Evolutionary conservation across 2,113 vertebrate species (phyloP).

Genomic region (Bos indicus): DNA sequence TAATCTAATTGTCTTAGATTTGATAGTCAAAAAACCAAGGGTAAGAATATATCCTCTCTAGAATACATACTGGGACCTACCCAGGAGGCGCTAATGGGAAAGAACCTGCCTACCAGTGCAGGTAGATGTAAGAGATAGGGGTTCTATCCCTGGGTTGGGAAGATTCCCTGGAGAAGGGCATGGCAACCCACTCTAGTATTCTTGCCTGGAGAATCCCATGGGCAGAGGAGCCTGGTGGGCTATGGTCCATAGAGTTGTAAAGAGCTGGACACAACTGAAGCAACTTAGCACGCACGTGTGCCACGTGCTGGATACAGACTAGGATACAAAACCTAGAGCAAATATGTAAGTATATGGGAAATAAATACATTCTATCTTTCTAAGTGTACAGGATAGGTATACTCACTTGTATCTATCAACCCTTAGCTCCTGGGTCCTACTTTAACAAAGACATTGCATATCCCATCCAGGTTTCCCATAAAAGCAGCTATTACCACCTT

Average conservation of each 20-base stretch:
- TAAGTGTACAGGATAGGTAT: neutral
- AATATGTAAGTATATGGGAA: neutral
- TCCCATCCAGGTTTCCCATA: neutral
- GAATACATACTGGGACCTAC: neutral
- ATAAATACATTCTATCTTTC: neutral
- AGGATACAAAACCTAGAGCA: neutral
- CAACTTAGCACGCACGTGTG: accelerated
- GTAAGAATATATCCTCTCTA: neutral
- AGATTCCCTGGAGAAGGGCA: neutral
- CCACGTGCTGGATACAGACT: neutral
- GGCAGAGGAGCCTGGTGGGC: neutral
- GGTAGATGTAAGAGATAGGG: neutral
- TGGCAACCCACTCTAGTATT: neutral
- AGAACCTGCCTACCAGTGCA: neutral
- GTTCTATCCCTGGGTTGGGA: neutral
- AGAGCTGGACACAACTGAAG: neutral
- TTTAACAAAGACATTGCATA: neutral
- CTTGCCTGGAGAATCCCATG: neutral
- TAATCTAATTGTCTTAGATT: neutral
- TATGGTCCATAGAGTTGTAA: neutral
- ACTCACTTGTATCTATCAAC: neutral
- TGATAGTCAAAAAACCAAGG: neutral
- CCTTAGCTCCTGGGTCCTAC: neutral
- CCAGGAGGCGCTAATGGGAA: neutral
- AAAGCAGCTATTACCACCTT: neutral